These are phyloP conservation scores for Hippotragus niger DNA, from an alignment of 2,113 vertebrate species.

Conservation along the genomic window DNA sequence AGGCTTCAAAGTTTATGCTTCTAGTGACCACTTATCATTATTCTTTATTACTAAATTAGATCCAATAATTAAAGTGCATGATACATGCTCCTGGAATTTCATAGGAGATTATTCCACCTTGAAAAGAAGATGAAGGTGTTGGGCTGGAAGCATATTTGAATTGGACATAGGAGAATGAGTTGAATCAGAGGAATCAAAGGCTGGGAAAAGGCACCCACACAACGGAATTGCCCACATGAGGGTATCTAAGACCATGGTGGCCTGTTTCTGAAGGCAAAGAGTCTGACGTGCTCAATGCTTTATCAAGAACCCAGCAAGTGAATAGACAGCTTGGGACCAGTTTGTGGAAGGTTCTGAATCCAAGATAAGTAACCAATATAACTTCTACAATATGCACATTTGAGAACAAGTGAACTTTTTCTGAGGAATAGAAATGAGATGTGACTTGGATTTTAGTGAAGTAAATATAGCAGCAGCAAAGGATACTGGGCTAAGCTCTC, in stretches of 20 bases:
- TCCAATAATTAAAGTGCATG: background rate
- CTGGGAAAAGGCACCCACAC: background rate
- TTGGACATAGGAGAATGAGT: background rate
- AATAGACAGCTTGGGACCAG: background rate
- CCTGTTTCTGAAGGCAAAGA: background rate
- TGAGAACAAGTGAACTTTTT: background rate
- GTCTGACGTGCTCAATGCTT: rapidly evolving
- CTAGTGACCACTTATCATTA: background rate
- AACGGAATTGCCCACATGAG: background rate
- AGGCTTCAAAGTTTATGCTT: background rate
- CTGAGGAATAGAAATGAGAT: background rate
- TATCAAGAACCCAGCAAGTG: background rate
- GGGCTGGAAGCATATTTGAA: background rate
- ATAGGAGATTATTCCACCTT: background rate
- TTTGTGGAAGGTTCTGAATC: background rate
- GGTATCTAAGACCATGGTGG: background rate
- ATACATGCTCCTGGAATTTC: background rate
- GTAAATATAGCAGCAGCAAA: background rate
- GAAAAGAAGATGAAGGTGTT: background rate
- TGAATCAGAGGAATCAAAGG: background rate
- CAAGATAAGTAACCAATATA: background rate
- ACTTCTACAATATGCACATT: background rate
- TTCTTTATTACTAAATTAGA: background rate
- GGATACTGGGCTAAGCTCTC: background rate
- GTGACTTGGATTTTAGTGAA: background rate